Conservation (phyloP, 1,140 invertebrate genomes). For the Myzus persicae region DNA sequence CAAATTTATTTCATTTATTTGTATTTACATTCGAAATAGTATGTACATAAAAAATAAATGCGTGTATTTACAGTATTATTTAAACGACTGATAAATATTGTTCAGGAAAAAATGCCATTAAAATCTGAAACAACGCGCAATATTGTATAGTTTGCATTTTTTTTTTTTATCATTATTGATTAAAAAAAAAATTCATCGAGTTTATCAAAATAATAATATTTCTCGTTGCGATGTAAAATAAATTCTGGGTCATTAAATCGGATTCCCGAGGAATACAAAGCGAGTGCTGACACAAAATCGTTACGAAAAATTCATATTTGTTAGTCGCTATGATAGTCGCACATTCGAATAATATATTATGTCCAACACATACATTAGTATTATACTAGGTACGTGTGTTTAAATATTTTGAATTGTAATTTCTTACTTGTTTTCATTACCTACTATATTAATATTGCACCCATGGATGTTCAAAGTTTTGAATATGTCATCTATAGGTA, state of each 20-base stretch:
- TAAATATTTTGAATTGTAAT: background rate
- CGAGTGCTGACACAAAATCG: background rate
- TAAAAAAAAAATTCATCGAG: background rate
- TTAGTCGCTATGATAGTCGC: background rate
- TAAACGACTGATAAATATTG: background rate
- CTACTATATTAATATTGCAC: too few relatives aligned
- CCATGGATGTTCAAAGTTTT: too few relatives aligned
- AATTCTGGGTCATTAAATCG: background rate
- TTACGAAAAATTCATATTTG: conserved; percentile 14
- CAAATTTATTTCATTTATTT: conserved; percentile 14
- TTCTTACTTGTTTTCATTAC: too few relatives aligned
- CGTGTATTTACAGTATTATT: background rate
- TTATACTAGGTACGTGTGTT: background rate
- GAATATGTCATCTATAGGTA: background rate
- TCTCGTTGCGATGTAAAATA: background rate
- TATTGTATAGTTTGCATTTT: background rate
- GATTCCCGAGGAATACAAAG: background rate
- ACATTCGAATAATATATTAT: background rate
- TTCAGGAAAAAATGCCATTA: background rate
- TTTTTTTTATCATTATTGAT: too few relatives aligned
- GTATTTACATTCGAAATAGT: background rate
- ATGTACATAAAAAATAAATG: background rate
- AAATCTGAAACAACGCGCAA: background rate
- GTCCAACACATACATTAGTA: background rate
- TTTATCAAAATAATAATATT: conserved; percentile 3